phyloP scores from a whole-genome alignment of 2,113 vertebrate species.

The Leucoraja erinaceus region DNA sequence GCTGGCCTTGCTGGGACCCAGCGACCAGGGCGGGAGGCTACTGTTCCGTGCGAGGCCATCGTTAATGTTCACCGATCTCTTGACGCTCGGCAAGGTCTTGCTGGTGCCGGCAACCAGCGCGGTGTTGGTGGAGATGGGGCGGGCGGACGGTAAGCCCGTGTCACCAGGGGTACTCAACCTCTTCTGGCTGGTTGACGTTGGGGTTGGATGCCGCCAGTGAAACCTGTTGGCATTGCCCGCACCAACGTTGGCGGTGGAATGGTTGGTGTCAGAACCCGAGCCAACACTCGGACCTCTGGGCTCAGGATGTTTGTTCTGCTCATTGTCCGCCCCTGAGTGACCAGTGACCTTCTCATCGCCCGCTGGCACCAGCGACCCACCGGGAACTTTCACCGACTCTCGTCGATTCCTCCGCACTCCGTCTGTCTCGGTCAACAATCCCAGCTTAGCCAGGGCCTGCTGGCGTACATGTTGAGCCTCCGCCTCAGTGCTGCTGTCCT shows the following conservation, averaged over 20 bases:
- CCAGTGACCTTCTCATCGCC: no score
- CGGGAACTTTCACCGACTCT: constrained; percentile 44
- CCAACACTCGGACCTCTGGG: neutral
- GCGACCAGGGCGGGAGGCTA: neutral
- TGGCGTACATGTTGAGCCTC: constrained; percentile 56
- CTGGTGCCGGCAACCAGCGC: neutral
- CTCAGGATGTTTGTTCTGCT: neutral
- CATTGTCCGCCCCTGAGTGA: no score
- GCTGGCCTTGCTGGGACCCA: neutral
- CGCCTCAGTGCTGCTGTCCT: constrained; percentile 46
- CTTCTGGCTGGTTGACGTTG: neutral
- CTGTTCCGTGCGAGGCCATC: neutral
- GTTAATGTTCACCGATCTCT: neutral
- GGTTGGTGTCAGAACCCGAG: neutral
- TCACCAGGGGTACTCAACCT: neutral
- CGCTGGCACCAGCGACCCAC: constrained; percentile 39
- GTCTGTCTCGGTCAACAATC: constrained; percentile 60
- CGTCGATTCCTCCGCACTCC: constrained; percentile 43
- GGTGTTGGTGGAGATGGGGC: neutral
- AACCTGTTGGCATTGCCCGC: neutral
- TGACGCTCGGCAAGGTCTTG: neutral
- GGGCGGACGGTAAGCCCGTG: neutral
- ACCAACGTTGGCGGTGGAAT: neutral
- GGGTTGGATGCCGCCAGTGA: neutral
- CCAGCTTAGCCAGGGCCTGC: constrained; percentile 79